Evolutionary conservation across 2,113 vertebrate species (phyloP).

Genomic region (Progne subis): DNA sequence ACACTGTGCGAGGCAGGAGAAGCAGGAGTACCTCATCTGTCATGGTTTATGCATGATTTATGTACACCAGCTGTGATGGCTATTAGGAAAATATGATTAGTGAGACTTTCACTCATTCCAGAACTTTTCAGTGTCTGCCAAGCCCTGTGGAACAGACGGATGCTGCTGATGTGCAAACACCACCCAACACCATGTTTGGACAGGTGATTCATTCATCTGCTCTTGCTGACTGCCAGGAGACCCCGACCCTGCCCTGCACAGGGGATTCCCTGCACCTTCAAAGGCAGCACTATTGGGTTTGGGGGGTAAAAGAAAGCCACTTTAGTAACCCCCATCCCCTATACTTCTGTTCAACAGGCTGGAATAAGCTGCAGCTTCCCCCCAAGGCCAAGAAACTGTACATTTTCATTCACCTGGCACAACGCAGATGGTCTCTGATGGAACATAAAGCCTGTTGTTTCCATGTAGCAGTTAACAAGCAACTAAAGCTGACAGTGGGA

Average conservation of each 20-base stretch:
- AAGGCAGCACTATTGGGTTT: neutral
- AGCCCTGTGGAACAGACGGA: neutral
- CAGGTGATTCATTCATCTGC: neutral
- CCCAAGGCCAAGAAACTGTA: neutral
- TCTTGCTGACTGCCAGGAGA: neutral
- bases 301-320: neutral
- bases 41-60: neutral
- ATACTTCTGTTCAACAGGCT: neutral
- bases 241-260: neutral
- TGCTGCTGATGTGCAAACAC: neutral
- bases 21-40: constrained; percentile 31
- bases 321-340: neutral
- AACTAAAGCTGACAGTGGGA: neutral
- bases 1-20: constrained; percentile 43
- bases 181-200: neutral
- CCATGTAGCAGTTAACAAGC: neutral
- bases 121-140: neutral
- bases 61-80: constrained; percentile 2
- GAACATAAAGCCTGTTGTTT: neutral
- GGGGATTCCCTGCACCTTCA: neutral
- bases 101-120: neutral
- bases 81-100: neutral
- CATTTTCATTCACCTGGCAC: neutral
- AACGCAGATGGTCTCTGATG: neutral
- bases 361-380: neutral